Percentiles rank a stretch among this genome's conserved stretches.
phyloP scores from a whole-genome alignment of 2,888 invertebrate species.

The Drosophila ustulata region DNA sequence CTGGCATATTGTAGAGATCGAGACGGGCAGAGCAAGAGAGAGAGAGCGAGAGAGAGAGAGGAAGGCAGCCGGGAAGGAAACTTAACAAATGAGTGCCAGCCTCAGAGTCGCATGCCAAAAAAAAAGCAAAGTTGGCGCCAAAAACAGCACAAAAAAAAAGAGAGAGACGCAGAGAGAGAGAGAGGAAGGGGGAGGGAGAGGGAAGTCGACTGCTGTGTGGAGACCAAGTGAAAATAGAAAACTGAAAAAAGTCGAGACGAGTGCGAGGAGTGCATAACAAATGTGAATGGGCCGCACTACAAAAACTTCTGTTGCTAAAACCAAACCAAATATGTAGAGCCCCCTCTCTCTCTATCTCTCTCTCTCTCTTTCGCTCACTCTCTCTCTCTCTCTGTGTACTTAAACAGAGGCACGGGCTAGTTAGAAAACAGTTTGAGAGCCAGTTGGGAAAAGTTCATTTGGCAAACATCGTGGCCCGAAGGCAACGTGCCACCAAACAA shows the following conservation, averaged over 20 bases:
- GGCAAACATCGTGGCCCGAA: constrained; percentile 53
- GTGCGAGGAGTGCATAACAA: constrained; percentile 33
- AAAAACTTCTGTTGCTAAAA: constrained; percentile 46
- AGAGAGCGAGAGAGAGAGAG: background rate
- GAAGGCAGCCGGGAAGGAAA: constrained; percentile 36
- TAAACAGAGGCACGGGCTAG: constrained; percentile 28
- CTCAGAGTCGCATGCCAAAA: constrained; percentile 29
- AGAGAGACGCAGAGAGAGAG: background rate
- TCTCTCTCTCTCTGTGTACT: too few relatives aligned
- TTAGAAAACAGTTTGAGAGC: constrained; percentile 46
- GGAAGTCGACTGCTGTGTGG: background rate
- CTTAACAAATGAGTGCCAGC: constrained; percentile 70
- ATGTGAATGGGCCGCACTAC: constrained; percentile 42
- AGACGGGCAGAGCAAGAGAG: constrained; percentile 6
- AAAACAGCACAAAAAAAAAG: constrained; percentile 9
- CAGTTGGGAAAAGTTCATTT: constrained; percentile 63
- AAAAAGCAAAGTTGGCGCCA: constrained; percentile 54
- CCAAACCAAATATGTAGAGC: constrained; percentile 7
- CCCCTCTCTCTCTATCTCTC: background rate
- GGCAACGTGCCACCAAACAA: constrained; percentile 37
- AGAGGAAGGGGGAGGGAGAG: background rate
- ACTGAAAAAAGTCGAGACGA: constrained; percentile 20
- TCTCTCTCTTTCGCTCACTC: background rate
- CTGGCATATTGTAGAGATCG: constrained; percentile 49
- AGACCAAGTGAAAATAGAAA: constrained; percentile 14